Conservation (phyloP, 1,140 invertebrate genomes). For the Penaeus chinensis region DNA sequence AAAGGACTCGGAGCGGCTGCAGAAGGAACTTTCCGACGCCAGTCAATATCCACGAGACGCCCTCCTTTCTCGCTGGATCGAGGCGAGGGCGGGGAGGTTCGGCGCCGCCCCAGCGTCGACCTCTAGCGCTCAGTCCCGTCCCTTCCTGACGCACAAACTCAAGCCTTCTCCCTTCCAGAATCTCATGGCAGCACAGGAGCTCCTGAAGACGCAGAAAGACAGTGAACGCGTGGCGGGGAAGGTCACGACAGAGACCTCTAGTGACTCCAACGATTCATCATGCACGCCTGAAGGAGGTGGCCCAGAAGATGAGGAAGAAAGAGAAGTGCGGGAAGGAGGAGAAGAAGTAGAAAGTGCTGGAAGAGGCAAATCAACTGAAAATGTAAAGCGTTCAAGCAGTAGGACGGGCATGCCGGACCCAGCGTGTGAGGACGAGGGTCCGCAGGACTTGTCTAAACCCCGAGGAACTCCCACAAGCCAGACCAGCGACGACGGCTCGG, state of each 20-base stretch:
- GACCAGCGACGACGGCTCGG: constrained; percentile 51
- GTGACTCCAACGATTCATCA: constrained; percentile 42
- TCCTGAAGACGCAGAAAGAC: constrained; percentile 49
- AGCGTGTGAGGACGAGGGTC: constrained; percentile 9
- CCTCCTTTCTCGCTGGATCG: constrained; percentile 51
- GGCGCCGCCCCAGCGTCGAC: constrained; percentile 18
- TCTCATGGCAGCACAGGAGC: constrained; percentile 54
- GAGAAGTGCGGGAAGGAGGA: constrained; percentile 16
- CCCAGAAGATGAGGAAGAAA: constrained; percentile 1
- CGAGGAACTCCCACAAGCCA: constrained; percentile 8
- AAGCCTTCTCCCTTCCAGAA: constrained; percentile 54
- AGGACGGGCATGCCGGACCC: too few species aligned
- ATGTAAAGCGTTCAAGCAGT: too few species aligned
- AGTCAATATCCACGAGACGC: constrained; percentile 41
- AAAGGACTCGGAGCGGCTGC: constrained; percentile 13
- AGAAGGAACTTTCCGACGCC: constrained; percentile 23
- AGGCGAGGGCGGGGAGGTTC: constrained; percentile 29
- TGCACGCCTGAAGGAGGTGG: neutral
- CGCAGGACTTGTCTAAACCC: constrained; percentile 48
- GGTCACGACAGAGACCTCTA: constrained; percentile 25
- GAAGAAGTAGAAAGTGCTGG: neutral
- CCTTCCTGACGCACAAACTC: constrained; percentile 43
- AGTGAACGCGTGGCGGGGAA: constrained; percentile 15
- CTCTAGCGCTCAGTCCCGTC: constrained; percentile 26
- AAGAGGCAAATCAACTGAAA: too few species aligned